Percentiles rank a stretch among this genome's conserved stretches.
Evolutionary conservation across 1,140 invertebrate species (phyloP).

Genomic region (Conus betulinus): DNA sequence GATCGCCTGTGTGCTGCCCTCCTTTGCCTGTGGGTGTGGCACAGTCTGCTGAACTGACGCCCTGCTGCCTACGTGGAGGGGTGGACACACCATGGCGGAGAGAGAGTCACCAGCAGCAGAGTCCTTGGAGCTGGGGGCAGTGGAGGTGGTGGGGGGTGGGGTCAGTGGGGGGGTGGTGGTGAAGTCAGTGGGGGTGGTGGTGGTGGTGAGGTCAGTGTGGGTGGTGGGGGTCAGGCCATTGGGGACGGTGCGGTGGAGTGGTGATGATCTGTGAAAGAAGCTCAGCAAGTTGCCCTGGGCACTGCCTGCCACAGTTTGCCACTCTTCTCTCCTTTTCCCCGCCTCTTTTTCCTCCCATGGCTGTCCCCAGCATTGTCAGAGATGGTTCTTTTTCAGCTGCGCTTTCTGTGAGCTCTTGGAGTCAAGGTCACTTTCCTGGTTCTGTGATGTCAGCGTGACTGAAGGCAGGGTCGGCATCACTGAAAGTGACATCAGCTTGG

Average conservation of each 20-base stretch:
- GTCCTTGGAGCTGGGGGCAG: background rate
- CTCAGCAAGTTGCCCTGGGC: conserved; percentile 47
- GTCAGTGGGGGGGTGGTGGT: background rate
- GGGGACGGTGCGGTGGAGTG: no score
- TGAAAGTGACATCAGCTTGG: no score
- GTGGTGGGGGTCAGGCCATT: background rate
- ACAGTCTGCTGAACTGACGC: no score
- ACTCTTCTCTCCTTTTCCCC: conserved; percentile 17
- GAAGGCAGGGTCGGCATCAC: no score
- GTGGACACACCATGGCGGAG: no score
- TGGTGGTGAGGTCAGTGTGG: background rate
- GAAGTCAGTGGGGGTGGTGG: background rate
- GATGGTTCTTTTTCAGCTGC: background rate
- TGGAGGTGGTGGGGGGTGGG: background rate
- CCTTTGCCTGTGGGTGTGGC: no score
- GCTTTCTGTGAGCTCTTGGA: background rate
- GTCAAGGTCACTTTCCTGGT: background rate
- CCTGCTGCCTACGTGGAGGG: no score
- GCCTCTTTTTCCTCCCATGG: conserved; percentile 28
- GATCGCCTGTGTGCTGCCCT: no score
- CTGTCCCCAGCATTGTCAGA: background rate
- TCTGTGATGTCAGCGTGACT: background rate
- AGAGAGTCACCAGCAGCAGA: no score
- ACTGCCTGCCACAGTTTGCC: background rate
- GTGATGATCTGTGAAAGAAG: conserved; percentile 49